These are phyloP conservation scores for Apamea sordens DNA, from an alignment of 2,888 invertebrate species.

Conservation along the genomic window DNA sequence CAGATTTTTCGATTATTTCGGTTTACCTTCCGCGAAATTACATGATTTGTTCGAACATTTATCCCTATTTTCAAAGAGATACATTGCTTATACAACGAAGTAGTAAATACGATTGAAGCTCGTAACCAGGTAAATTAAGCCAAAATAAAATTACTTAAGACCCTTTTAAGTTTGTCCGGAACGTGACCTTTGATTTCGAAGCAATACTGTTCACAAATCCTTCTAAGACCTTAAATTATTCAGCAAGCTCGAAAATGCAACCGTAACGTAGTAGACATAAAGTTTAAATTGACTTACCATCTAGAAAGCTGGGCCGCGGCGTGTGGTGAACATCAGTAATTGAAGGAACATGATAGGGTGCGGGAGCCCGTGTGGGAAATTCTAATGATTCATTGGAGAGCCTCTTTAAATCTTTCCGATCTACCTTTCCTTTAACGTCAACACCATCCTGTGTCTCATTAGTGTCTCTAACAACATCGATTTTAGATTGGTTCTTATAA, in stretches of 20 bases:
- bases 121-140: conserved; percentile 9
- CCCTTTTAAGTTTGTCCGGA: conserved; percentile 6
- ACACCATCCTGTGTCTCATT: conserved; percentile 42
- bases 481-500: conserved; percentile 60
- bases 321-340: conserved; percentile 71
- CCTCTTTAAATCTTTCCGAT: conserved; percentile 48
- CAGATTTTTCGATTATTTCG: too few species aligned
- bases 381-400: conserved; percentile 73
- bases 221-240: conserved; percentile 36
- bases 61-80: background rate
- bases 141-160: conserved; percentile 33
- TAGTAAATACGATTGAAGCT: background rate
- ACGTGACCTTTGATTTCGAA: conserved; percentile 43
- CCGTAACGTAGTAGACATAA: conserved; percentile 21
- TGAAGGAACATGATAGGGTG: conserved; percentile 71
- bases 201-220: conserved; percentile 48
- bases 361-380: conserved; percentile 60
- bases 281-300: conserved; percentile 73
- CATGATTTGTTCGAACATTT: too few species aligned
- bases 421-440: conserved; percentile 34
- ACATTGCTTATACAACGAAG: too few species aligned
- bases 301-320: conserved; percentile 69
- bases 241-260: conserved; percentile 11
- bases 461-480: conserved; percentile 41
- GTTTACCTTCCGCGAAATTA: too few species aligned